Evolutionary conservation across 2,888 invertebrate genomes (phyloP).

Genomic region (Silvanus unidentatus): DNA sequence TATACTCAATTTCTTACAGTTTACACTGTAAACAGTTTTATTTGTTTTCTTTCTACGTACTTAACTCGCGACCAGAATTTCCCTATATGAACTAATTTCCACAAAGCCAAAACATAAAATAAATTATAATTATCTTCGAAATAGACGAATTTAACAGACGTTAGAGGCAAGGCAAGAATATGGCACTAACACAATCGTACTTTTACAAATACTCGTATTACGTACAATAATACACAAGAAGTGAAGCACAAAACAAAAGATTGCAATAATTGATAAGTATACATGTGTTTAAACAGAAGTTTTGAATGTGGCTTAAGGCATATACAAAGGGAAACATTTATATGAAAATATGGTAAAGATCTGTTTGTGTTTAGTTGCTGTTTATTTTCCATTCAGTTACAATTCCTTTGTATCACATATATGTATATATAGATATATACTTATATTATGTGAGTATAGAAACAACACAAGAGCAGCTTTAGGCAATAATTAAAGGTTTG

Average conservation of each 20-base stretch:
- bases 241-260: constrained; percentile 3
- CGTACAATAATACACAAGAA: no score
- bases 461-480: constrained; percentile 24
- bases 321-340: constrained; percentile 9
- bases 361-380: constrained; percentile 23
- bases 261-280: constrained; percentile 6
- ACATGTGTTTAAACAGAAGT: constrained; percentile 1
- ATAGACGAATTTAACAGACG: no score
- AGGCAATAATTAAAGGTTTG: constrained; percentile 38
- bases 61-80: no score
- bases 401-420: constrained; percentile 21
- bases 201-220: background rate
- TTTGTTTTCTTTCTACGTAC: no score
- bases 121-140: constrained; percentile 1
- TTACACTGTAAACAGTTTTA: no score
- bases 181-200: background rate
- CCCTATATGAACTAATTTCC: background rate
- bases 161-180: background rate
- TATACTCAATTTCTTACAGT: no score
- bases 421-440: no score
- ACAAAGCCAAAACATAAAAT: background rate
- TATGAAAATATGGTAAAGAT: constrained; percentile 22
- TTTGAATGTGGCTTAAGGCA: constrained; percentile 4
- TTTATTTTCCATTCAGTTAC: constrained; percentile 25
- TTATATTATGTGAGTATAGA: background rate